phyloP scores from a whole-genome alignment of 2,888 invertebrate species.

The Argyra leucocephala region DNA sequence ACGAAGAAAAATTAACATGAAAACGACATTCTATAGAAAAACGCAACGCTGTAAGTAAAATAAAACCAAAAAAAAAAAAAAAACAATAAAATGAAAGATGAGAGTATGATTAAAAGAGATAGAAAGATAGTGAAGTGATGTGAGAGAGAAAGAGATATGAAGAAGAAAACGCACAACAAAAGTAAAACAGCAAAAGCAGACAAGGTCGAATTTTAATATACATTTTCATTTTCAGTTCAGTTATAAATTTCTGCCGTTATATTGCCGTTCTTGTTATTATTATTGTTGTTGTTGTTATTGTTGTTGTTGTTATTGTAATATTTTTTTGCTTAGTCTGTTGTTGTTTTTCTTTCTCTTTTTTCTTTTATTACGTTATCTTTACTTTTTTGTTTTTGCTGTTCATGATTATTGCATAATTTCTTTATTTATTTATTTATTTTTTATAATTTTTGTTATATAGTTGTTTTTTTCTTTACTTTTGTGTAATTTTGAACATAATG shows the following conservation, averaged over 20 bases:
- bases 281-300: not conserved
- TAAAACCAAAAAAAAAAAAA: not conserved
- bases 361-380: not conserved
- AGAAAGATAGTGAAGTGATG: no score
- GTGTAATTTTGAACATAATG: no score
- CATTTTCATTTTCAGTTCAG: constrained; percentile 1
- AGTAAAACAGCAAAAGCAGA: not conserved
- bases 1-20: not conserved
- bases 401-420: not conserved
- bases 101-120: no score
- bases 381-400: not conserved
- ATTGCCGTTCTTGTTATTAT: no score
- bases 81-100: not conserved
- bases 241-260: not conserved
- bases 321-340: not conserved
- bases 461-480: no score
- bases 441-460: no score
- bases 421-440: no score
- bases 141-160: not conserved
- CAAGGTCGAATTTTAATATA: not conserved
- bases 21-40: not conserved
- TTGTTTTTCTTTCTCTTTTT: not conserved
- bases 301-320: not conserved
- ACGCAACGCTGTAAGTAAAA: not conserved
- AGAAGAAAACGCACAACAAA: not conserved